These are phyloP conservation scores for Oenanthe oenanthe DNA, from an alignment of 2,113 vertebrate species.

Conservation along the genomic window DNA sequence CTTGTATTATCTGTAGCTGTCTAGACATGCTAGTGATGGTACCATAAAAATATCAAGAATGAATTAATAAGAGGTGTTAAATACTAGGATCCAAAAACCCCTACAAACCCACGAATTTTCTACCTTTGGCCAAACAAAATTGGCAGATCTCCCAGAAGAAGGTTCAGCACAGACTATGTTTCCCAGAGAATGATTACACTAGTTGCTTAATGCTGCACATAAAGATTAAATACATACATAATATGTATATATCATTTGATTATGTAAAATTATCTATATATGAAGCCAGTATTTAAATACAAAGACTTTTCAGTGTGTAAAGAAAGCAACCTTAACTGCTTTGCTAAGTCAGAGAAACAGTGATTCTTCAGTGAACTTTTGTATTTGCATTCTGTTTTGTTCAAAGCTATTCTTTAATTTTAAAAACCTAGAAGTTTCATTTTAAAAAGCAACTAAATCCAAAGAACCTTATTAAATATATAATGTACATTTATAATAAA, in stretches of 20 bases:
- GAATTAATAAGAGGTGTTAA: background rate
- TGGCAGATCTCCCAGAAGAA: background rate
- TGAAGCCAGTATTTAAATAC: background rate
- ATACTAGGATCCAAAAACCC: background rate
- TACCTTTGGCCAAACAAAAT: background rate
- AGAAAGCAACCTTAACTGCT: background rate
- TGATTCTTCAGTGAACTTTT: background rate
- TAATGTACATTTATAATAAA: background rate
- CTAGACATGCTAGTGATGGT: background rate
- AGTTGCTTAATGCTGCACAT: background rate
- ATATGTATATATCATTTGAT: background rate
- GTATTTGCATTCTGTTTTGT: background rate
- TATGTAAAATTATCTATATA: background rate
- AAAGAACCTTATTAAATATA: background rate
- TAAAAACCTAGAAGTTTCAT: background rate
- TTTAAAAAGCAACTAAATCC: background rate
- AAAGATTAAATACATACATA: background rate
- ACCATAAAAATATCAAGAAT: background rate
- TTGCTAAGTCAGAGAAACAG: background rate
- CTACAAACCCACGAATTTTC: background rate
- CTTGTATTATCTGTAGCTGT: background rate
- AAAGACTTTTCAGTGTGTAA: background rate
- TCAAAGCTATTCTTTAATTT: background rate
- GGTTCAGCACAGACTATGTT: background rate
- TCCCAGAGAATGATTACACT: background rate